These are phyloP conservation scores for Nanorana parkeri DNA, from an alignment of 2,113 vertebrate genomes.

Conservation along the genomic window DNA sequence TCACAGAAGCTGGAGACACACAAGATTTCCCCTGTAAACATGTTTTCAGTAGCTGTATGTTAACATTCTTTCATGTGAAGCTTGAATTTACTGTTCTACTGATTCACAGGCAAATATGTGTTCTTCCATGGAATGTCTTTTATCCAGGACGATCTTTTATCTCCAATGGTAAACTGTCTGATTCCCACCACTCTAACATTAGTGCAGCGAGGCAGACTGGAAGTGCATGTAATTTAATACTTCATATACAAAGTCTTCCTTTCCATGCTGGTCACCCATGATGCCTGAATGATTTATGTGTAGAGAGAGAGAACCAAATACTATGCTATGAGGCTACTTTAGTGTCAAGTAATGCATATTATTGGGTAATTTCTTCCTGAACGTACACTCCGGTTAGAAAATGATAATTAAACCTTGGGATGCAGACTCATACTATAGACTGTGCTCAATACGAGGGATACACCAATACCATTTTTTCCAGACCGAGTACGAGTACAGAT, in stretches of 20 bases:
- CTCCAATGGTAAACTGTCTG: not conserved
- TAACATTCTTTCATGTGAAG: constrained; percentile 61
- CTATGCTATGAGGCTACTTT: not conserved
- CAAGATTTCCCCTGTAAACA: constrained; percentile 9
- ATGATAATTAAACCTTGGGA: no score
- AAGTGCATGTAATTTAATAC: constrained; percentile 50
- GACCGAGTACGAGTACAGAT: no score
- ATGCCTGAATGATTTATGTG: constrained; percentile 11
- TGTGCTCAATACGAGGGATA: no score
- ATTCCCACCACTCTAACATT: constrained; percentile 53
- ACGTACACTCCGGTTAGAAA: no score
- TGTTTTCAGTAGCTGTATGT: constrained; percentile 62
- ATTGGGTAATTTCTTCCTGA: no score
- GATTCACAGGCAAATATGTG: constrained; percentile 42
- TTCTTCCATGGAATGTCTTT: constrained; percentile 61
- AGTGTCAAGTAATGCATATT: not conserved
- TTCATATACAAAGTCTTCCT: constrained; percentile 40
- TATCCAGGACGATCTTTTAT: constrained; percentile 58
- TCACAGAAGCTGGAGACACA: not conserved
- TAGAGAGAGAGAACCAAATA: not conserved
- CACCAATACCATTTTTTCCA: no score
- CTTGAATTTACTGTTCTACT: constrained; percentile 64
- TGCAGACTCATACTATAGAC: no score
- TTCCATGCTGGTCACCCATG: not conserved
- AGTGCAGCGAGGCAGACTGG: constrained; percentile 37